These are phyloP conservation scores for Lasioglossum lativentre DNA, from an alignment of 2,888 invertebrate genomes.

Conservation along the genomic window DNA sequence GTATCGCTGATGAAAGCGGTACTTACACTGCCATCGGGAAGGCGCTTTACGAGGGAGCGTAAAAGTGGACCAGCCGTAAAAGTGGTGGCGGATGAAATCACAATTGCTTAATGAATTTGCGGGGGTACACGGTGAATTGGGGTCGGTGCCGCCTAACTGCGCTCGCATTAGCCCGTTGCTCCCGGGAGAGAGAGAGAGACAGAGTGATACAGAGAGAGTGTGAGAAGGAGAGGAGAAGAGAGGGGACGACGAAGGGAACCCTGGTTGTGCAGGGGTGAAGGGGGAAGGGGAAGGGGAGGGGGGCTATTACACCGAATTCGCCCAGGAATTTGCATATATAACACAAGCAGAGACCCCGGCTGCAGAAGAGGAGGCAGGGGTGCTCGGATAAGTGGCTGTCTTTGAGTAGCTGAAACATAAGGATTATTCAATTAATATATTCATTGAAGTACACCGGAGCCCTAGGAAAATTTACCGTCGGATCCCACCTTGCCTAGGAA, in stretches of 20 bases:
- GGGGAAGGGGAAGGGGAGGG: constrained; percentile 23
- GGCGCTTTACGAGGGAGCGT: constrained; percentile 45
- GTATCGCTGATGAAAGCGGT: constrained; percentile 37
- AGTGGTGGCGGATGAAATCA: constrained; percentile 72
- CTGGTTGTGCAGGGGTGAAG: background rate
- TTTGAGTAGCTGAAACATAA: constrained; percentile 71
- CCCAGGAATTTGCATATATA: constrained; percentile 76
- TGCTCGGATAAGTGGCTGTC: constrained; percentile 69
- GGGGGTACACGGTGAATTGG: constrained; percentile 69
- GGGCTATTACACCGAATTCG: constrained; percentile 72
- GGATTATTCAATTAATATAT: constrained; percentile 77
- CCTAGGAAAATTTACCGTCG: constrained; percentile 2
- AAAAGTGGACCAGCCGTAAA: constrained; percentile 67
- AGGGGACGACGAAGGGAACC: background rate
- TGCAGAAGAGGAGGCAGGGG: constrained; percentile 24
- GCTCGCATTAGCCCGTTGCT: constrained; percentile 67
- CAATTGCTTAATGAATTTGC: constrained; percentile 76
- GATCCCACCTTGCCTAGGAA: background rate
- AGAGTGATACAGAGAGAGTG: background rate
- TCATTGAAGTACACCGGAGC: constrained; percentile 66
- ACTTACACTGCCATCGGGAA: constrained; percentile 36
- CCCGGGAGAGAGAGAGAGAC: constrained; percentile 37
- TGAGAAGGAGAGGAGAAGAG: background rate
- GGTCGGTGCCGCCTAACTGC: constrained; percentile 71
- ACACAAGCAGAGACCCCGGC: constrained; percentile 57